Evolutionary conservation across 2,797 vertebrate species (phyloP).

Genomic region (Pagetopsis macropterus): DNA sequence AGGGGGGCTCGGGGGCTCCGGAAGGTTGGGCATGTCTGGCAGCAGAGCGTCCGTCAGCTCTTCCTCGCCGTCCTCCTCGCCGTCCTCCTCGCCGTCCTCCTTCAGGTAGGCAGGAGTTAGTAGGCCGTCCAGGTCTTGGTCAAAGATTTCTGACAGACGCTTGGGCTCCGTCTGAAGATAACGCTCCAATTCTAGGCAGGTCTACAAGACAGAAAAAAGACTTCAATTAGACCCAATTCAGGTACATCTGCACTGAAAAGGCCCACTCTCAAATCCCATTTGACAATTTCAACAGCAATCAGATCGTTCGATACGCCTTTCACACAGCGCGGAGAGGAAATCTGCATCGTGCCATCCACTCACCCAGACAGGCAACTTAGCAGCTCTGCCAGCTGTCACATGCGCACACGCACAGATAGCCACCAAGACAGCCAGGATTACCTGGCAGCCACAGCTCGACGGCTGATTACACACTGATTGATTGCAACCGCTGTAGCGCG

Average conservation of each 20-base stretch:
- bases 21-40: slow-evolving; percentile 71
- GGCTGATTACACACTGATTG: slow-evolving; percentile 81
- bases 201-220: slow-evolving; percentile 79
- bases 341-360: slow-evolving; percentile 58
- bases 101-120: slow-evolving; percentile 90
- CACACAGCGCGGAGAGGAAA: slow-evolving; percentile 34
- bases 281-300: slow-evolving; percentile 61
- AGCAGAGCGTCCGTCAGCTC: slow-evolving; percentile 88
- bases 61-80: slow-evolving; percentile 87
- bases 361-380: slow-evolving; percentile 58
- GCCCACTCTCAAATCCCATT: slow-evolving; percentile 48
- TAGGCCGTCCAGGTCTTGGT: slow-evolving; percentile 93
- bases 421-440: slow-evolving; percentile 74
- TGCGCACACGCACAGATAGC: slow-evolving; percentile 54
- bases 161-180: slow-evolving; percentile 98
- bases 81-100: slow-evolving; percentile 86
- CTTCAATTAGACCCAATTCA: slow-evolving; percentile 38
- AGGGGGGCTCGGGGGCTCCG: slow-evolving; percentile 84
- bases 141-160: slow-evolving; percentile 93
- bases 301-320: slow-evolving; percentile 53
- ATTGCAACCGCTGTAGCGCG: slow-evolving; percentile 70
- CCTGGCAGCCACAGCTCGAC: slow-evolving; percentile 78
- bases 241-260: slow-evolving; percentile 20
- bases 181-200: slow-evolving; percentile 96
- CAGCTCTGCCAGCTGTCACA: slow-evolving; percentile 69